Evolutionary conservation across 1,140 invertebrate species (phyloP).

Genomic region (Nebria ingens): DNA sequence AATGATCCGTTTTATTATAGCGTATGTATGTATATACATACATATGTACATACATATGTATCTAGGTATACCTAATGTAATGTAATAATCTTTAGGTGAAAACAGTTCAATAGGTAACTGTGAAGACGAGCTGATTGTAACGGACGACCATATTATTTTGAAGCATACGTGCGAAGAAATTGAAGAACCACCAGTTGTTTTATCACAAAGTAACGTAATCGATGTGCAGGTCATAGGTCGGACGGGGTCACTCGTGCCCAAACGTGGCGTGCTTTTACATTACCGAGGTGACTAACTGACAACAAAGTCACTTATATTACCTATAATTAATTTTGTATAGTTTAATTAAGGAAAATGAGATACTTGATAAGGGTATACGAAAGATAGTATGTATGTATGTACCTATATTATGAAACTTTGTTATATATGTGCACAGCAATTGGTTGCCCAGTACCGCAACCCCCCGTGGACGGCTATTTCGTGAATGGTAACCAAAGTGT

Average conservation of each 20-base stretch:
- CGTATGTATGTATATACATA: slow-evolving; percentile 14
- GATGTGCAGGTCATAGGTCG: not conserved
- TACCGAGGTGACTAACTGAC: too few relatives aligned
- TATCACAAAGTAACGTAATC: not conserved
- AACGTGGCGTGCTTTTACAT: slow-evolving; percentile 18
- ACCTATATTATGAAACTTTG: slow-evolving; percentile 23
- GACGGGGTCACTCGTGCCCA: not conserved
- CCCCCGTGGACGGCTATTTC: slow-evolving; percentile 47
- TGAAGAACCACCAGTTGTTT: not conserved
- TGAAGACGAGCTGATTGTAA: not conserved
- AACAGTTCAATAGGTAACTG: too few relatives aligned
- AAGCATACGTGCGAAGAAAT: not conserved
- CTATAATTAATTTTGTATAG: slow-evolving; percentile 23
- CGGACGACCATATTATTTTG: not conserved
- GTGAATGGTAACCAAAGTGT: slow-evolving; percentile 42
- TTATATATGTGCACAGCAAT: slow-evolving; percentile 37
- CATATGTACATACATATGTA: too few relatives aligned
- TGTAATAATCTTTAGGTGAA: too few relatives aligned
- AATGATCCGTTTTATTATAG: slow-evolving; percentile 14
- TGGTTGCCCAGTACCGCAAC: slow-evolving; percentile 43
- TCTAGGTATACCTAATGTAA: too few relatives aligned
- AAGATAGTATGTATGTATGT: slow-evolving; percentile 24
- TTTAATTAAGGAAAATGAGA: too few relatives aligned
- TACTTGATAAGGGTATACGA: slow-evolving; percentile 20
- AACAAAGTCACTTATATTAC: slow-evolving; percentile 23